Base-by-base conservation (phyloP, 2,888 invertebrate genomes). In the Malthinus seriepunctatus region DNA sequence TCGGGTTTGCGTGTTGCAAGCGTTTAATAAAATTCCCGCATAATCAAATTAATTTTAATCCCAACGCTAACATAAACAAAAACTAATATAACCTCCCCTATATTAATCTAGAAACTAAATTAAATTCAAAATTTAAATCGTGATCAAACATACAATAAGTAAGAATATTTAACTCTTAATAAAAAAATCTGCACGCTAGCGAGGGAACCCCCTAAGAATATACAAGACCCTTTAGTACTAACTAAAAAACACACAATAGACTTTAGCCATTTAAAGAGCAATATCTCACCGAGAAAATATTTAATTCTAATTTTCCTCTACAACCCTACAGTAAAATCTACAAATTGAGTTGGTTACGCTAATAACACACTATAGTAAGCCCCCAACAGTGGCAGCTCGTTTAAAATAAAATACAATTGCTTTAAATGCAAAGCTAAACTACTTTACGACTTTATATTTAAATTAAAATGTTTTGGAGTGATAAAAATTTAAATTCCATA, bases 301-400 rank as follows among this genome's bases (percentile, higher is more conserved):
- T 73, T 73, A 72, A 74, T 71, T 70, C 68, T 56, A 58, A 58
- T 57, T 67, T 67, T 60, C 58, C 51, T 50, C 32, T 7, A 33
- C 34, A 39, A 58, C 63, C 63, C 63, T 62, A 56, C 57, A 58
- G 55, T 49, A 67, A 64, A 69, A 69, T 67, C 67, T 68, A 73
- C 74, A 75, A 75, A 76, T 76, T 73, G 71, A 73, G 70, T 74
- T 70, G 72, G 74, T 73, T 73, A 69, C 67, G 67, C 70, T 70
- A 73, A 73, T 73, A 73, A 71, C 67, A 67, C 64, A 37, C 42
- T 54, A 5, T 23, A 23, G 23, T 23, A 23, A 23, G 23, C 23
- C 23, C 23, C 23, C 23, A 23, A 23, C 23, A 23, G 23, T 23
- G 23, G 23, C 23, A 23, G 23, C 23, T 23, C 23, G 23, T 23